Conservation (phyloP, 1,140 invertebrate genomes). For the Neocloeon triangulifer region DNA sequence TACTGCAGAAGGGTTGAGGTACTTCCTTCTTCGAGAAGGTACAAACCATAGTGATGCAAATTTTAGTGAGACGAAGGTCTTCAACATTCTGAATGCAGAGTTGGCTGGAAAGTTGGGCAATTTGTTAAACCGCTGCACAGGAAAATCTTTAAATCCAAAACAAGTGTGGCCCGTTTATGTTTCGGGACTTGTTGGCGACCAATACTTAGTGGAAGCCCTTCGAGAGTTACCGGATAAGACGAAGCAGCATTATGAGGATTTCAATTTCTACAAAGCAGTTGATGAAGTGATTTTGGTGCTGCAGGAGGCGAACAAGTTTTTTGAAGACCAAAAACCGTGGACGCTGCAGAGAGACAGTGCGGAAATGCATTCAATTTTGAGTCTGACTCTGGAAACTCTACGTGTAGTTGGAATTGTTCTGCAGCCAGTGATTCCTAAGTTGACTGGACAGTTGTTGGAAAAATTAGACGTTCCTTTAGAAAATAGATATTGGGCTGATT, state of each 20-base stretch:
- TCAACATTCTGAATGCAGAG: conserved; percentile 67
- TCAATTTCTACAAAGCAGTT: conserved; percentile 64
- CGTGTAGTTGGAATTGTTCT: conserved; percentile 54
- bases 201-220: too few species aligned
- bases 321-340: conserved; percentile 75
- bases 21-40: conserved; percentile 76
- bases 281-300: conserved; percentile 51
- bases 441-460: conserved; percentile 37
- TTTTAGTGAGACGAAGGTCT: conserved; percentile 57
- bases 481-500: conserved; percentile 26
- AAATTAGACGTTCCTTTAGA: conserved; percentile 30
- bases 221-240: conserved; percentile 26
- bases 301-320: conserved; percentile 60
- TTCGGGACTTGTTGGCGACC: conserved; percentile 16
- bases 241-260: conserved; percentile 40
- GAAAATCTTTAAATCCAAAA: conserved; percentile 49
- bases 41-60: conserved; percentile 81
- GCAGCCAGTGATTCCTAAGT: conserved; percentile 60
- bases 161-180: conserved; percentile 43
- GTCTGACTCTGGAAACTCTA: conserved; percentile 61
- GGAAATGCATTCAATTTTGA: conserved; percentile 47
- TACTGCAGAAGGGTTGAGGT: conserved; percentile 55
- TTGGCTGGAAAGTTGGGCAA: conserved; percentile 86
- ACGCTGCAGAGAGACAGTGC: conserved; percentile 16
- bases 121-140: conserved; percentile 58